Conservation (phyloP, 2,888 invertebrate species). For the Biston stratarius region DNA sequence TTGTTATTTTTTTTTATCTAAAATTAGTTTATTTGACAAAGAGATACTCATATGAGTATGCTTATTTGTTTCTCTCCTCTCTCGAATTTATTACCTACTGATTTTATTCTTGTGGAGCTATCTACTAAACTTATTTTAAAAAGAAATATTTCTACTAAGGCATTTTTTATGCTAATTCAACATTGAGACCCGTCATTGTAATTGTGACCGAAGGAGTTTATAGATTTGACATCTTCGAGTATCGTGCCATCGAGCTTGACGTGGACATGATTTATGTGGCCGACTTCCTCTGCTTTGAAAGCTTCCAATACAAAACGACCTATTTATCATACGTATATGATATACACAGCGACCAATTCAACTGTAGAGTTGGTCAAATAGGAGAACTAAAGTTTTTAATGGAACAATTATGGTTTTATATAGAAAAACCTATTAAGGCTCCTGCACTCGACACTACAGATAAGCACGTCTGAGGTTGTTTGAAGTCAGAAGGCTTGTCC, state of each 20-base stretch:
- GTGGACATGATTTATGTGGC: conserved; percentile 30
- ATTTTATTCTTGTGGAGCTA: background rate
- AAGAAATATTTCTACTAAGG: background rate
- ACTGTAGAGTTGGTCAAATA: background rate
- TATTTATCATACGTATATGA: conserved; percentile 49
- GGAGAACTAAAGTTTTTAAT: background rate
- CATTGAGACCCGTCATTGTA: conserved; percentile 20
- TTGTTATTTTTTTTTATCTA: no score
- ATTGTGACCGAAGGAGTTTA: conserved; percentile 6
- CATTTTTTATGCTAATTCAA: conserved; percentile 11
- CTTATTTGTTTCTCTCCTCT: no score
- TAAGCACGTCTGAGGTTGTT: conserved; percentile 53
- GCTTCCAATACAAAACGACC: conserved; percentile 49
- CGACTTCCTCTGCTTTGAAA: conserved; percentile 31
- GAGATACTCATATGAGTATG: no score
- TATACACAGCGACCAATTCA: conserved; percentile 10
- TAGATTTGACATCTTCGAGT: background rate
- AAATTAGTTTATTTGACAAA: no score
- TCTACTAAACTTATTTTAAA: background rate
- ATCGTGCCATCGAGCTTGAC: conserved; percentile 8
- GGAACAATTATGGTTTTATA: background rate
- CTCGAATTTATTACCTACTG: background rate
- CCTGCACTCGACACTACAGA: background rate
- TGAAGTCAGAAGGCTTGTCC: conserved; percentile 50
- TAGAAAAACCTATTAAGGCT: background rate